phyloP scores from a whole-genome alignment of 2,888 invertebrate species.

The Torymus auratus region DNA sequence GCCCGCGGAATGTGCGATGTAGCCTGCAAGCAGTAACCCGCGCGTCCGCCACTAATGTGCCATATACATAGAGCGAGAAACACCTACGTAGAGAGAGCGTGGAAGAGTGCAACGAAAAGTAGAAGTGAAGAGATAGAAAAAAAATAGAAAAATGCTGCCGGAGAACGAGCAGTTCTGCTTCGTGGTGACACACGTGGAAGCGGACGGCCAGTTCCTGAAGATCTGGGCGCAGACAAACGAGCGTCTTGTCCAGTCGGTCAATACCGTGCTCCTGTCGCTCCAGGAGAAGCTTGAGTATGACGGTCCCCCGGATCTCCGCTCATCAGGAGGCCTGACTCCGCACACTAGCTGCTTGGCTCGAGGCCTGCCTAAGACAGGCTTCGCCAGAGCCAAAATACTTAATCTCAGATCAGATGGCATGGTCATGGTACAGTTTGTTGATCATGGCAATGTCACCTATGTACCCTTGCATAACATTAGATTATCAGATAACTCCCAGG shows the following conservation, averaged over 20 bases:
- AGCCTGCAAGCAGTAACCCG: too few relatives aligned
- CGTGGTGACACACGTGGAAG: slow-evolving; percentile 83
- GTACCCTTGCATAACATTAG: slow-evolving; percentile 81
- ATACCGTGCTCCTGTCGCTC: not conserved
- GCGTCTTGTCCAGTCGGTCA: slow-evolving; percentile 78
- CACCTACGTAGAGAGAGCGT: too few relatives aligned
- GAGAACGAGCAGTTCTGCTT: slow-evolving; percentile 67
- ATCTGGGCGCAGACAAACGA: slow-evolving; percentile 84
- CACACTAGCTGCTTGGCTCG: slow-evolving; percentile 78
- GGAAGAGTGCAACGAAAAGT: too few relatives aligned
- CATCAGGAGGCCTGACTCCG: not conserved
- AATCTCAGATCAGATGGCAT: slow-evolving; percentile 78
- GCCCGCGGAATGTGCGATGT: too few relatives aligned
- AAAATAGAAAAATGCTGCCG: slow-evolving; percentile 53
- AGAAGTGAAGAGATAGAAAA: too few relatives aligned
- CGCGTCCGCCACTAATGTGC: too few relatives aligned
- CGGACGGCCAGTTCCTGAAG: slow-evolving; percentile 83
- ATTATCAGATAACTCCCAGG: slow-evolving; percentile 79
- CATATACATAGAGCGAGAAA: too few relatives aligned
- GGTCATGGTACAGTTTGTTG: slow-evolving; percentile 83
- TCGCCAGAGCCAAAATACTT: slow-evolving; percentile 82
- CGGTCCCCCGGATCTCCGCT: not conserved
- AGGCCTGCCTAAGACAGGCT: slow-evolving; percentile 81
- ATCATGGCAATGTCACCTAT: slow-evolving; percentile 82
- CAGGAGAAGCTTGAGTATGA: slow-evolving; percentile 34